A percentile compares a stretch with the other conserved stretches of the same genome.
These are phyloP conservation scores for Phragmatobia fuliginosa DNA, from an alignment of 2,888 invertebrate genomes.

Conservation along the genomic window DNA sequence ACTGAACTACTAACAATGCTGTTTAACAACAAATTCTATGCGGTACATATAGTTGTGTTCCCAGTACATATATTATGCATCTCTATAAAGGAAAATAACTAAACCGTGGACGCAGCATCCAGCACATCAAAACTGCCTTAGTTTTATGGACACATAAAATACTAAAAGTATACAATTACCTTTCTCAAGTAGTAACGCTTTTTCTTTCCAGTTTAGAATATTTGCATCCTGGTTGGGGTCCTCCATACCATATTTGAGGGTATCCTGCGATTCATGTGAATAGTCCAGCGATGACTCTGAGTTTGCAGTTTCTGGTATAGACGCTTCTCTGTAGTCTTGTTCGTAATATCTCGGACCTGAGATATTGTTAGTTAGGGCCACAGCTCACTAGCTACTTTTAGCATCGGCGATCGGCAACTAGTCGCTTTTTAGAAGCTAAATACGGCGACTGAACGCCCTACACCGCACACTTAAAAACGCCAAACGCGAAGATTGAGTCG, in stretches of 20 bases:
- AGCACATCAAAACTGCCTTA: not conserved
- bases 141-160: not conserved
- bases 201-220: constrained; percentile 84
- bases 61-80: not conserved
- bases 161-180: too few species aligned
- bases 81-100: not conserved
- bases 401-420: too few species aligned
- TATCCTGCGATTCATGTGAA: constrained; percentile 76
- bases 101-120: not conserved
- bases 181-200: constrained; percentile 88
- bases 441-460: too few species aligned
- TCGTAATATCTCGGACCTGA: constrained; percentile 74
- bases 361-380: not conserved
- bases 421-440: too few species aligned
- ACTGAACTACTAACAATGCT: too few species aligned
- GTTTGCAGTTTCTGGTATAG: constrained; percentile 66
- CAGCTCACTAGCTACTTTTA: too few species aligned
- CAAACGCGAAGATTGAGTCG: too few species aligned
- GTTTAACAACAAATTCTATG: too few species aligned
- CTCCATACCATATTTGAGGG: constrained; percentile 63
- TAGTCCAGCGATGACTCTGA: constrained; percentile 79
- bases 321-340: constrained; percentile 71
- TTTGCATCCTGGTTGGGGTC: constrained; percentile 61
- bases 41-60: too few species aligned
- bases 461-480: too few species aligned